Conservation (phyloP, 1,140 invertebrate genomes). For the Idris sp. region DNA sequence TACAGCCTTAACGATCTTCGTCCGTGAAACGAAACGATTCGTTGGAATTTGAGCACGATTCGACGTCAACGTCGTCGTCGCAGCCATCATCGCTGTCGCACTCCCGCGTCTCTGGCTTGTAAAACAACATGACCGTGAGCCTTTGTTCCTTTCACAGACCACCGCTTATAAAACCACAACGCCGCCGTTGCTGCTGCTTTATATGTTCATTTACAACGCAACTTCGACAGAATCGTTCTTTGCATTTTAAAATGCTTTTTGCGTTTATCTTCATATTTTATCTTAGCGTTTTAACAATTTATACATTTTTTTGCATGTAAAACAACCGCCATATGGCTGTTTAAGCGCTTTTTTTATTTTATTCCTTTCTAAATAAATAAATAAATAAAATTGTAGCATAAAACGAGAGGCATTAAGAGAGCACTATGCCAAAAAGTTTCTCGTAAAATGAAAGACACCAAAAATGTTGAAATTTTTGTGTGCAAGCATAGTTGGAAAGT, state of each 20-base stretch:
- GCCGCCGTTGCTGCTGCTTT: constrained; percentile 29
- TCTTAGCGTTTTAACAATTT: not conserved
- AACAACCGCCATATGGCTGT: too few species aligned
- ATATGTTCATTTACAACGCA: constrained; percentile 52
- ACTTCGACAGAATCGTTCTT: constrained; percentile 27
- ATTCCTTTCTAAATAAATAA: too few species aligned
- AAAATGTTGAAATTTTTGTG: constrained; percentile 36
- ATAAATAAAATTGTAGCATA: too few species aligned
- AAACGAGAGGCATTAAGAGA: too few species aligned
- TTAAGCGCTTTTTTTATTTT: too few species aligned
- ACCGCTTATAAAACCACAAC: constrained; percentile 52
- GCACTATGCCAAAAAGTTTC: too few species aligned
- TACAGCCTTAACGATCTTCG: constrained; percentile 33
- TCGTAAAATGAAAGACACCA: too few species aligned
- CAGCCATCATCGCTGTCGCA: constrained; percentile 9
- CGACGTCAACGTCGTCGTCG: constrained; percentile 19
- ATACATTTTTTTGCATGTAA: too few species aligned
- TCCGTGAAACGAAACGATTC: constrained; percentile 36
- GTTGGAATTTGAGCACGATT: constrained; percentile 36
- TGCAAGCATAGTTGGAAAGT: too few species aligned
- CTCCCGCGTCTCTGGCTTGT: constrained; percentile 30
- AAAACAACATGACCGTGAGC: constrained; percentile 53
- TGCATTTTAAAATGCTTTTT: constrained; percentile 28
- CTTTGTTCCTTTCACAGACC: constrained; percentile 48
- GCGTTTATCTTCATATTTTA: not conserved